Conservation (phyloP, 2,797 vertebrate genomes). For the Perodicticus potto region DNA sequence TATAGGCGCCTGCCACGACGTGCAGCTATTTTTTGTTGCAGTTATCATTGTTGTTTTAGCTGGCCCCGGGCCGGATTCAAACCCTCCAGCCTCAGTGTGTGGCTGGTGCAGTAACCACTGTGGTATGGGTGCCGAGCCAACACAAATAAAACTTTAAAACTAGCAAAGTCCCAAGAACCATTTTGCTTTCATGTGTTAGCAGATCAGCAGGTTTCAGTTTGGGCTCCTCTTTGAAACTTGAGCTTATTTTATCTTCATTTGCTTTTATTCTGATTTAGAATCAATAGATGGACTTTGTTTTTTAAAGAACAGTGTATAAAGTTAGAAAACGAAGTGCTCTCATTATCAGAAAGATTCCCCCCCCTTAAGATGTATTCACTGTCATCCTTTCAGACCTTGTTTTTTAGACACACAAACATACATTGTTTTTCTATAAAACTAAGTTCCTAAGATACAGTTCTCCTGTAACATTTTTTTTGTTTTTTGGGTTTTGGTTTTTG, state of each 20-base stretch:
- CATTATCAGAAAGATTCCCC: background rate
- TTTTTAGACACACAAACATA: background rate
- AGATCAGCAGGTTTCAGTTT: background rate
- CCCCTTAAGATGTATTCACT: background rate
- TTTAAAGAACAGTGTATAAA: background rate
- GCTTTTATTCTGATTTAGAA: background rate
- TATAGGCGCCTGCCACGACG: too few species aligned
- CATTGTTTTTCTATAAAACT: background rate
- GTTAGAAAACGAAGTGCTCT: background rate
- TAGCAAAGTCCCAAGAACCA: background rate
- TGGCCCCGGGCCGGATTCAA: too few species aligned
- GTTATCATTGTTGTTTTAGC: too few species aligned
- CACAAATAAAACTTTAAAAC: background rate
- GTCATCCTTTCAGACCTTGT: accelerated
- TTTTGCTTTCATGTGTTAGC: background rate
- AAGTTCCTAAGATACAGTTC: accelerated
- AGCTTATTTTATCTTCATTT: background rate
- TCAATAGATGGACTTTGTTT: background rate
- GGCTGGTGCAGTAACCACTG: too few species aligned
- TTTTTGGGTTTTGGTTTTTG: background rate
- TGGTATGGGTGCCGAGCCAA: background rate
- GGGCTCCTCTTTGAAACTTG: accelerated
- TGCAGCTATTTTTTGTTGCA: too few species aligned
- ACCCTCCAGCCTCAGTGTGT: too few species aligned
- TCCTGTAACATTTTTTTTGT: background rate